Evolutionary conservation across 2,113 vertebrate species (phyloP).

Genomic region (Megalops atlanticus): DNA sequence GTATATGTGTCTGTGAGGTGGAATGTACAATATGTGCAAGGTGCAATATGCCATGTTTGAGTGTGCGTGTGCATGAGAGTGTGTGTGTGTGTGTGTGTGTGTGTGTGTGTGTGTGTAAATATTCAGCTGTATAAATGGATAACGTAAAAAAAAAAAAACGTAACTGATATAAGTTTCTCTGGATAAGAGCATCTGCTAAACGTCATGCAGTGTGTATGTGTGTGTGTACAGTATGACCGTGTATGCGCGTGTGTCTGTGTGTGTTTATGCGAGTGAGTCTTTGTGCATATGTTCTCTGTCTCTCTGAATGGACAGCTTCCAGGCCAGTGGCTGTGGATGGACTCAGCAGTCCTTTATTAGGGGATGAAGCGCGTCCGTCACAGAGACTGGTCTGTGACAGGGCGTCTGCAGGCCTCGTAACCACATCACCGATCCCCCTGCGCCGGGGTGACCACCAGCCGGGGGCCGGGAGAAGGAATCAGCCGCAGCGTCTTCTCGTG

Average conservation of each 20-base stretch:
- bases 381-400: slow-evolving; percentile 71
- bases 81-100: slow-evolving; percentile 28
- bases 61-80: too few species aligned
- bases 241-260: background rate
- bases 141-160: too few species aligned
- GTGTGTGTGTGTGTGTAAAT: too few species aligned
- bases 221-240: background rate
- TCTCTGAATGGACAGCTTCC: too few species aligned
- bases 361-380: slow-evolving; percentile 64
- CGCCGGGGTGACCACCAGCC: slow-evolving; percentile 78
- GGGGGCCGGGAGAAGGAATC: slow-evolving; percentile 63
- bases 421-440: slow-evolving; percentile 71
- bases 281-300: slow-evolving; percentile 22
- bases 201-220: slow-evolving; percentile 1
- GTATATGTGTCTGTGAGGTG: too few species aligned
- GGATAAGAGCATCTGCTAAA: too few species aligned
- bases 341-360: slow-evolving; percentile 64
- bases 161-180: too few species aligned
- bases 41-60: too few species aligned
- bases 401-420: slow-evolving; percentile 74
- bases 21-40: too few species aligned
- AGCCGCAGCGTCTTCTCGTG: slow-evolving; percentile 56
- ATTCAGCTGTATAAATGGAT: too few species aligned
- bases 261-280: slow-evolving; percentile 7
- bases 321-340: slow-evolving; percentile 69